Percentiles rank a stretch among this genome's conserved stretches.
Conservation (phyloP, 2,888 invertebrate species). For the Hydraecia micacea region DNA sequence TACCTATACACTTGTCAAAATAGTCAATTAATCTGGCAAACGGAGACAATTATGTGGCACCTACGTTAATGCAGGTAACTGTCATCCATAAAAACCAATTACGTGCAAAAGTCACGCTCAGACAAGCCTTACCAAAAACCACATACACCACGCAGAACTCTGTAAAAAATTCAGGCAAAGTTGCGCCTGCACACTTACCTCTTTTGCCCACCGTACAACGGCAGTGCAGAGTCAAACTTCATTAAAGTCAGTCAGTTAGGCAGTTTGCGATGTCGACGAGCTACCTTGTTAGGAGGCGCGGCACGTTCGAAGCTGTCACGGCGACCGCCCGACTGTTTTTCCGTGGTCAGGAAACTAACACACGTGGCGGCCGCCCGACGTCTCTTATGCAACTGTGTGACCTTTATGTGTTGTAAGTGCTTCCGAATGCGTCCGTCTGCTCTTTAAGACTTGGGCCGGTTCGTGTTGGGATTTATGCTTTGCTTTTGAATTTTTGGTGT, state of each 20-base stretch:
- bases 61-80: neutral
- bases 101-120: neutral
- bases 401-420: constrained; percentile 63
- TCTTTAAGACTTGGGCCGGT: constrained; percentile 16
- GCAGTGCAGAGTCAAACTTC: constrained; percentile 77
- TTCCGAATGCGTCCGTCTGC: constrained; percentile 40
- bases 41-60: neutral
- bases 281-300: constrained; percentile 73
- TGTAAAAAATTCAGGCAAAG: neutral
- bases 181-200: constrained; percentile 24
- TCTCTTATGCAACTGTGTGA: constrained; percentile 75
- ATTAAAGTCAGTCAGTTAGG: constrained; percentile 79
- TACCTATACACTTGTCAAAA: neutral
- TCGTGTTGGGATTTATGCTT: constrained; percentile 6
- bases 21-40: neutral
- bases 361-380: constrained; percentile 65
- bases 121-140: constrained; percentile 3
- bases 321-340: constrained; percentile 75
- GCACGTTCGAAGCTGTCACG: constrained; percentile 82
- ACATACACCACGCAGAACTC: neutral
- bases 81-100: neutral
- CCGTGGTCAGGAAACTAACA: constrained; percentile 81
- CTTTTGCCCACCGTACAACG: constrained; percentile 43
- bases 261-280: constrained; percentile 76
- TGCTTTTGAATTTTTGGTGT: neutral